A percentile compares a stretch with the other conserved stretches of the same genome.
Conservation (phyloP, 2,797 vertebrate genomes). For the Garrulus glandarius region DNA sequence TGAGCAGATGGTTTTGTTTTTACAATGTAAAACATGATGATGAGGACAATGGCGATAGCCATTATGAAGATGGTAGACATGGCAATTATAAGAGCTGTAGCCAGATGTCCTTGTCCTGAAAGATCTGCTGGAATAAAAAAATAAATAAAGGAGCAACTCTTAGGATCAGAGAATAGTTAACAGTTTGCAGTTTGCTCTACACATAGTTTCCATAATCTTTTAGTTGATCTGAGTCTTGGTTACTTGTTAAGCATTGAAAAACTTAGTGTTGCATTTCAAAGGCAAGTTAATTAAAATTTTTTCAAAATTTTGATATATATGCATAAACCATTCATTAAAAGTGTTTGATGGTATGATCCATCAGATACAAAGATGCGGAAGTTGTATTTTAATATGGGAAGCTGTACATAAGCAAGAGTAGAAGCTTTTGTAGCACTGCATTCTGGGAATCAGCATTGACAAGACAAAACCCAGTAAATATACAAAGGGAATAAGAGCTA, state of each 20-base stretch:
- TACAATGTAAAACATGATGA: constrained; percentile 98
- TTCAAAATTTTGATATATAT: not conserved
- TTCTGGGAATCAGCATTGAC: not conserved
- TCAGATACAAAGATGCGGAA: not conserved
- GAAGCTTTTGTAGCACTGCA: not conserved
- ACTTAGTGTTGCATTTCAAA: not conserved
- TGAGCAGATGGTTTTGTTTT: constrained; percentile 92
- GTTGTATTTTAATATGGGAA: not conserved
- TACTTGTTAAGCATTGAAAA: not conserved
- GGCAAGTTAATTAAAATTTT: not conserved
- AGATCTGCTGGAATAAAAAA: constrained; percentile 77
- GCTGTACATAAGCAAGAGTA: not conserved
- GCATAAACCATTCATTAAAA: not conserved
- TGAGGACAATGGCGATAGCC: constrained; percentile 97
- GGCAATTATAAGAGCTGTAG: constrained; percentile 96
- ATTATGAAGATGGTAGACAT: constrained; percentile 99
- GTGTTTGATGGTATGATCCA: not conserved
- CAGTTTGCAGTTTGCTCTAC: not conserved
- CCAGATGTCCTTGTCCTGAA: constrained; percentile 91
- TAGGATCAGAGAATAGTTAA: not conserved
- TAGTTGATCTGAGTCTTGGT: not conserved
- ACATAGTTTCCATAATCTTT: not conserved
- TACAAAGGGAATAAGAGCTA: not conserved
- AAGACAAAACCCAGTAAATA: not conserved
- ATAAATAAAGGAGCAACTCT: not conserved